phyloP scores from a whole-genome alignment of 2,113 vertebrate genomes.

The Thymallus thymallus region DNA sequence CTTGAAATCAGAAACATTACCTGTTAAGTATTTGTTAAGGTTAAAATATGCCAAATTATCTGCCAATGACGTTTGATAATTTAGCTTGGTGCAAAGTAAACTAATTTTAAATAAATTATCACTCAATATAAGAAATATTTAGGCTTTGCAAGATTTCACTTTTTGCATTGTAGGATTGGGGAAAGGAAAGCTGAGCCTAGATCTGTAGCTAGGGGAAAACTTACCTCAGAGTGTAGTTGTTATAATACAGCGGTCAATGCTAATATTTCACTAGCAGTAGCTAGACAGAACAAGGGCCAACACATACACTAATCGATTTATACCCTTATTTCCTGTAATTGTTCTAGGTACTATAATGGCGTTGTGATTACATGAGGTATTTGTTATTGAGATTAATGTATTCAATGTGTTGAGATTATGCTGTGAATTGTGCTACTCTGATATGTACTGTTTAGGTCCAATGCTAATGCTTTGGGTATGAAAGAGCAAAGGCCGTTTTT shows the following conservation, averaged over 20 bases:
- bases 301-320: slow-evolving; percentile 22
- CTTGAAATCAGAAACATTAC: too few relatives aligned
- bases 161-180: too few relatives aligned
- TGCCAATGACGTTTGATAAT: too few relatives aligned
- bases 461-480: background rate
- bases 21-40: too few relatives aligned
- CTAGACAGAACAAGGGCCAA: slow-evolving; percentile 35
- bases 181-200: too few relatives aligned
- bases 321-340: slow-evolving; percentile 26
- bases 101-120: too few relatives aligned
- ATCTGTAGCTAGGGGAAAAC: too few relatives aligned
- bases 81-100: too few relatives aligned
- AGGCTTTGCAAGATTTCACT: too few relatives aligned
- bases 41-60: too few relatives aligned
- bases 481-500: background rate
- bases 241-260: background rate
- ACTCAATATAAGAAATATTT: too few relatives aligned
- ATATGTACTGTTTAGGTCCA: background rate
- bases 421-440: background rate
- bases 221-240: too few relatives aligned
- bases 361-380: background rate
- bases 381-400: background rate
- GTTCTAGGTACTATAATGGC: background rate
- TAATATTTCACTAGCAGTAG: slow-evolving; percentile 25
- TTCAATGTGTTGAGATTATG: background rate